Conservation (phyloP, 2,113 vertebrate genomes). For the Nycticorax nycticorax region DNA sequence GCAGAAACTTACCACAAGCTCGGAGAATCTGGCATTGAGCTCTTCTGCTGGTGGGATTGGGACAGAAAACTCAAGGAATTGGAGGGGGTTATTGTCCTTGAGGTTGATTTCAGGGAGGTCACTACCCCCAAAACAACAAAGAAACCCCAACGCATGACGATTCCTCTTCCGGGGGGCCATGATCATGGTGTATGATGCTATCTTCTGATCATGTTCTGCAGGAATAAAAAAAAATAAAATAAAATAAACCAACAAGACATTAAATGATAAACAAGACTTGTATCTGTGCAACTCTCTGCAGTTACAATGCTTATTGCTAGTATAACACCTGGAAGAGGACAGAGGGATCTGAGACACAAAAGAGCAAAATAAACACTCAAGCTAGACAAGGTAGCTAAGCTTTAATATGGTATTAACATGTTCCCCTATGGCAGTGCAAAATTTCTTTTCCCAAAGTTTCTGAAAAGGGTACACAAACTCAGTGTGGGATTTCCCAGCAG, state of each 20-base stretch:
- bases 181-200: constrained; percentile 79
- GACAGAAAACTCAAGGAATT: constrained; percentile 92
- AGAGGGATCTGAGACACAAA: background rate
- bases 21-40: constrained; percentile 91
- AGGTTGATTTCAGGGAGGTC: constrained; percentile 95
- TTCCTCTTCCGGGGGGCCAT: constrained; percentile 96
- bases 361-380: background rate
- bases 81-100: constrained; percentile 91
- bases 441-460: background rate
- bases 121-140: constrained; percentile 91
- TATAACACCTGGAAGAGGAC: background rate
- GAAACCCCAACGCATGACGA: constrained; percentile 90
- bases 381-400: background rate
- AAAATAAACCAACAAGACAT: background rate
- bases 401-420: background rate
- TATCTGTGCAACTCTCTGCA: background rate
- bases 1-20: constrained; percentile 91
- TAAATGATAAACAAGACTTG: background rate
- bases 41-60: constrained; percentile 92
- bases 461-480: background rate
- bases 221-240: background rate
- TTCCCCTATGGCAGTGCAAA: background rate
- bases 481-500: background rate
- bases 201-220: constrained; percentile 89
- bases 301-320: background rate